Base-by-base conservation (phyloP, 2,888 invertebrate genomes). In the Coecobrya sp. region DNA sequence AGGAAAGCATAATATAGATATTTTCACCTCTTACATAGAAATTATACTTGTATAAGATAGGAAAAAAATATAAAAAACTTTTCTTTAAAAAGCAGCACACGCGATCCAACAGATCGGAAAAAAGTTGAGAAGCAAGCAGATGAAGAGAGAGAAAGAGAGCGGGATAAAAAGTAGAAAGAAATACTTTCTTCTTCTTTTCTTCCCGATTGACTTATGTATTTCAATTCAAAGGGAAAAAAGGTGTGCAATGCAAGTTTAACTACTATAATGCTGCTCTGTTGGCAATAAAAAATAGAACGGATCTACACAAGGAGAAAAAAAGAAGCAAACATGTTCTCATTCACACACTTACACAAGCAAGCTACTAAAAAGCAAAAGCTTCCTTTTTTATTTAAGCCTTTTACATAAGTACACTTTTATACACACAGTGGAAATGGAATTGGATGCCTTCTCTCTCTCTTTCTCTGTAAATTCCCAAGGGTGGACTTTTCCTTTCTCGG, bases 401-500 rank as follows among this genome's bases (percentile, higher is more conserved):
- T 90, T 90, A 90, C 84, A 85, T 90, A 90, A 89, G 79, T 76
- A 87, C 82, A 82, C 89, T 70, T 89, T 81, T 89, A 68, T 8
- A 65, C 76, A 68, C 65, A 82, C 68, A 45, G 65, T 84, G 70
- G 49, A 91, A 91, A 87, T 87, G 91, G 91, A 81, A 91, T 91
- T 91, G 91, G 82, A 86, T 86, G 86, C 68, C 62, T 68, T 86
- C 22, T 59, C 59, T 82, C 79, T 86, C 73, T 73, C 70, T 86
- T 52, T 59, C 30, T 84, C 86, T 85, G 62, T 89, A 81, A 86
- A 93, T 93, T 93, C 93, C 93, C 93, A 86, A 89, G 87, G 93
- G 93, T 93, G 93, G 92, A 92, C 93, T 93, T 93, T 93, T 92
- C 90, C 92, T 92, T 92, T 92, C 59, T 93, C 93, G 93, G 93